These are phyloP conservation scores for Drosophila buzzatii DNA, from an alignment of 2,888 invertebrate species.

Conservation along the genomic window DNA sequence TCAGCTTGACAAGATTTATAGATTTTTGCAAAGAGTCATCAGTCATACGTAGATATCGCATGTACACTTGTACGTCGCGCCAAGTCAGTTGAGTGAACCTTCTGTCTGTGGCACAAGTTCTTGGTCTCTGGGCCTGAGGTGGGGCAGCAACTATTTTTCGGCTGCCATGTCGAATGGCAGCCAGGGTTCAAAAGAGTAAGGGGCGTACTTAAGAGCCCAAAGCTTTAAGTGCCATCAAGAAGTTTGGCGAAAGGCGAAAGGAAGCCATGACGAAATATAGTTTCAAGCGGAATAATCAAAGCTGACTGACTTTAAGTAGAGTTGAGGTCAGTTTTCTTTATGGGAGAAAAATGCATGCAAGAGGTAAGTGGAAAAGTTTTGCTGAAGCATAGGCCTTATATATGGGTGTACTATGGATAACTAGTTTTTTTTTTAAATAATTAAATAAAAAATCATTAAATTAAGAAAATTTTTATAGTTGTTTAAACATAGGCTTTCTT, in stretches of 20 bases:
- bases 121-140: conserved; percentile 25
- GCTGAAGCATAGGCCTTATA: background rate
- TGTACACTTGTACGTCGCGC: conserved; percentile 19
- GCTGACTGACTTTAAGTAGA: conserved; percentile 35
- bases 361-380: background rate
- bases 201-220: conserved; percentile 38
- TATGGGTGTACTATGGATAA: no score
- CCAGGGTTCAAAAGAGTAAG: conserved; percentile 51
- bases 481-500: no score
- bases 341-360: background rate
- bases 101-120: conserved; percentile 40
- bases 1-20: conserved; percentile 68
- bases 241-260: conserved; percentile 34
- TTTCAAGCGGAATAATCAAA: conserved; percentile 38
- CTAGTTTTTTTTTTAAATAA: no score
- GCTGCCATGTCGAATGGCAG: conserved; percentile 49
- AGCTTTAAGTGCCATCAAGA: conserved; percentile 54
- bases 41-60: conserved; percentile 38
- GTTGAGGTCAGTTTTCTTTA: conserved; percentile 9
- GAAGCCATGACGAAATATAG: conserved; percentile 49
- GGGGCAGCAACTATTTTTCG: conserved; percentile 49
- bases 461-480: no score
- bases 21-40: conserved; percentile 67
- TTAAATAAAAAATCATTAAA: no score
- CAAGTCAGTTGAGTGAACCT: conserved; percentile 46